These are phyloP conservation scores for Chionomys nivalis DNA, from an alignment of 2,113 vertebrate species.

Conservation along the genomic window DNA sequence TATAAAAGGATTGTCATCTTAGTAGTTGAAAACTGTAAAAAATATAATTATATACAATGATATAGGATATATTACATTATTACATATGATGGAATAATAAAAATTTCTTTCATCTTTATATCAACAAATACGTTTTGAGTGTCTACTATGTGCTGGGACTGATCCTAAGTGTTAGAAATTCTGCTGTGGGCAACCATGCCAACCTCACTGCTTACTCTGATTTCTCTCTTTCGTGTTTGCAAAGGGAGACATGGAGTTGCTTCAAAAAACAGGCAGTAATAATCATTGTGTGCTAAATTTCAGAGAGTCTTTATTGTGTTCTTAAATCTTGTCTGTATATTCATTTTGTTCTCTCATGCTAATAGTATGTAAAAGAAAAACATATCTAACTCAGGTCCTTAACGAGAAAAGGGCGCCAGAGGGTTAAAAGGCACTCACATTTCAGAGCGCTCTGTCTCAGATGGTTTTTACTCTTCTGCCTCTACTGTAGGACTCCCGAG, in stretches of 20 bases:
- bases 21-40: neutral
- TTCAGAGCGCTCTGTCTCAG: neutral
- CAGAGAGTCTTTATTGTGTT: neutral
- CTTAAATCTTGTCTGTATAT: neutral
- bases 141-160: neutral
- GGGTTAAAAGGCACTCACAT: neutral
- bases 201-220: neutral
- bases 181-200: neutral
- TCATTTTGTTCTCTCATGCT: neutral
- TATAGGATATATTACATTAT: neutral
- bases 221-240: neutral
- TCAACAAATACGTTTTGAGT: constrained; percentile 2
- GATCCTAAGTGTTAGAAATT: neutral
- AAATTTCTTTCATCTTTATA: neutral
- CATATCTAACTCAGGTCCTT: neutral
- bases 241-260: neutral
- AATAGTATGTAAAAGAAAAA: neutral
- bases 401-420: neutral
- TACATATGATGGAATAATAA: constrained; percentile 14
- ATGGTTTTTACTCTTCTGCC: neutral
- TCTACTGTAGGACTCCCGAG: neutral
- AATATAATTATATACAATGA: constrained; percentile 41
- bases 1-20: neutral
- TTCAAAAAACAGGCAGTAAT: neutral
- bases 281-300: neutral